Evolutionary conservation across 2,888 invertebrate species (phyloP), one percentile per base, ranked within the genome.

Genomic region (Epinotia brunnichana): DNA sequence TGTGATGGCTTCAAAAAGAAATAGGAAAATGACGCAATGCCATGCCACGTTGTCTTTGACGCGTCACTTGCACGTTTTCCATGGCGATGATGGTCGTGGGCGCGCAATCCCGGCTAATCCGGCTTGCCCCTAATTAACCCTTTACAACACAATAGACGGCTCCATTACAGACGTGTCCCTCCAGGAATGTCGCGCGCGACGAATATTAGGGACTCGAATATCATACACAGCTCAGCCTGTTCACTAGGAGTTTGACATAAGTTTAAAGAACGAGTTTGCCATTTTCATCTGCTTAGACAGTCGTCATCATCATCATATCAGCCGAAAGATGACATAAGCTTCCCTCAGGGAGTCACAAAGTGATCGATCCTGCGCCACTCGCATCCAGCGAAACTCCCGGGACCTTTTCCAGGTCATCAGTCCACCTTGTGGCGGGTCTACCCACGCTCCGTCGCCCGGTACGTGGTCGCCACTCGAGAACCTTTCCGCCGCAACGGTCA

Each of bases 151-250:
- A 66, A 66, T 56, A 66, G 41, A 59, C 53, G 53, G 70, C 24
- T 64, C 59, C 59, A 64, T 70, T 51, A 70, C 64, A 57, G 66
- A 48, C 56, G 24, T 39, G 57, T 48, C 64, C 63, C 64, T 64
- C 59, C 41, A 41, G 71, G 66, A 71, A 71, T 71, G 60, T 71
- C 60, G 66, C 71, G 66, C 71, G 64, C 54, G 44, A 69, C 54
- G 64, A 57, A 64, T 64, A 70, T 64, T 70, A 41, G 57, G 70
- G 61, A 15, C 61, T 39, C 61, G 21, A 41, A 15, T 60, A 66
- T n/a, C 61, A 21, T 39, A 10, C 9, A 7, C n/a, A 66, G 66
- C 54, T 56, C 60, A 60, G 66, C 66, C 53, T 29, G 9, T 44
- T 21, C 53, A 66, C 29, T 66, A 24, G 3, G 21, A 21, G 10